Evolutionary conservation across 1,140 invertebrate species (phyloP), one percentile per base, ranked within the genome.

Genomic region (Drosophila simulans): DNA sequence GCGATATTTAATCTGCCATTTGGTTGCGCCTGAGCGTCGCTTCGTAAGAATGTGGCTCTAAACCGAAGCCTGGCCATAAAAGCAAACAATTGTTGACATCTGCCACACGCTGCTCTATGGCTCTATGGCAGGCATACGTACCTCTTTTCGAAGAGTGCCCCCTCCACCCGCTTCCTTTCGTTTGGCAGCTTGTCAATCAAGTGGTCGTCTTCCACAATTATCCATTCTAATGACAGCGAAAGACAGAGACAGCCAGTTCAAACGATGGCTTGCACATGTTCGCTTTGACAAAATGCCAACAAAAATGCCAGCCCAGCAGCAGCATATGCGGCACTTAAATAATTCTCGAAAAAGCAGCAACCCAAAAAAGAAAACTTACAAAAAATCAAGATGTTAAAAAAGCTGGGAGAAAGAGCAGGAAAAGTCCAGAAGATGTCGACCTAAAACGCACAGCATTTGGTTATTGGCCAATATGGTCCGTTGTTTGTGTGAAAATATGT

Each of bases 221-320:
- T 89, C 79, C 80, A 83, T 88, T 88, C 83, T 88, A 88, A 88
- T 88, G 83, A 80, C 80, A 82, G 60, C 58, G 65, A 82, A 66
- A 68, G 81, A 82, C 75, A 66, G 54, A 45, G 68, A 27, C 39
- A 57, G 37, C 49, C 69, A 62, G 43, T 72, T 60, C 43, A 55
- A 88, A 51, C 82, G 82, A 88, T 86, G 83, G 62, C 75, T 88
- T 74, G 79, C 83, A 86, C 71, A 86, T 86, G 83, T 86, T 66
- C 37, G 46, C 74, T 82, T 83, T 86, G 83, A 86, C 83, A 86
- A 82, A 75, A 85, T 85, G 81, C 77, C 81, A 85, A 77, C 48
- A 79, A 55, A 75, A 83, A 52, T 76, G 80, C 60, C 63, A 77
- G 55, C 54, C 48, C 64, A 69, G 42, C 62, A 74, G 72, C 31